These are phyloP conservation scores for Pteria penguin DNA, from an alignment of 2,888 invertebrate species.

Conservation along the genomic window DNA sequence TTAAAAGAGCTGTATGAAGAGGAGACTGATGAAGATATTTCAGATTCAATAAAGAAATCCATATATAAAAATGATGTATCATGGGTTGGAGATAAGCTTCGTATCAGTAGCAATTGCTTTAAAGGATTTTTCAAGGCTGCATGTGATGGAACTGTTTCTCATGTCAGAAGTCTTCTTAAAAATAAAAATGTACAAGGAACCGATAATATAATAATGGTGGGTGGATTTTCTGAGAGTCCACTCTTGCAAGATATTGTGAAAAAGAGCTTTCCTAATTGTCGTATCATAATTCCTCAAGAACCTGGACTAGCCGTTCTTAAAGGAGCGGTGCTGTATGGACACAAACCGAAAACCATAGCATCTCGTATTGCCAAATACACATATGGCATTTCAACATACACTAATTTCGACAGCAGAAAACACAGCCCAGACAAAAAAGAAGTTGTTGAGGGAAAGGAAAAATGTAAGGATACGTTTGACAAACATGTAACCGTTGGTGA, in stretches of 20 bases:
- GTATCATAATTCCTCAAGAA: conserved; percentile 57
- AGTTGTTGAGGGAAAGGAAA: conserved; percentile 40
- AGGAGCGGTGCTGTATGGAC: conserved; percentile 60
- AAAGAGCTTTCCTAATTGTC: conserved; percentile 39
- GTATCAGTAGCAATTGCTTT: conserved; percentile 48
- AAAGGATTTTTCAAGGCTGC: conserved; percentile 46
- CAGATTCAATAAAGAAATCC: conserved; percentile 33
- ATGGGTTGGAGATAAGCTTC: conserved; percentile 47
- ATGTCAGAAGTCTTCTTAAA: conserved; percentile 45
- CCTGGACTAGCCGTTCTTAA: conserved; percentile 60
- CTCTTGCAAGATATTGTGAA: conserved; percentile 51
- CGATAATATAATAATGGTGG: conserved; percentile 52
- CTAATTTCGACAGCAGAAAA: conserved; percentile 44
- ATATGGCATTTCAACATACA: conserved; percentile 48
- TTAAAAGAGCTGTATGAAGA: conserved; percentile 43
- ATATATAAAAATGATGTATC: conserved; percentile 40
- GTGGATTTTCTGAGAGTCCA: conserved; percentile 58
- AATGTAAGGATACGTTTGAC: conserved; percentile 56
- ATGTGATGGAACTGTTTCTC: conserved; percentile 43
- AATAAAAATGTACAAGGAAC: conserved; percentile 44
- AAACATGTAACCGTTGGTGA: conserved; percentile 53
- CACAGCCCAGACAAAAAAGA: conserved; percentile 48
- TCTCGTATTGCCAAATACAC: conserved; percentile 54
- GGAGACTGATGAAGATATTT: conserved; percentile 23
- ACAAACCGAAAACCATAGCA: conserved; percentile 48